phyloP scores from a whole-genome alignment of 2,113 vertebrate species.

The Sphaerodactylus townsendi region DNA sequence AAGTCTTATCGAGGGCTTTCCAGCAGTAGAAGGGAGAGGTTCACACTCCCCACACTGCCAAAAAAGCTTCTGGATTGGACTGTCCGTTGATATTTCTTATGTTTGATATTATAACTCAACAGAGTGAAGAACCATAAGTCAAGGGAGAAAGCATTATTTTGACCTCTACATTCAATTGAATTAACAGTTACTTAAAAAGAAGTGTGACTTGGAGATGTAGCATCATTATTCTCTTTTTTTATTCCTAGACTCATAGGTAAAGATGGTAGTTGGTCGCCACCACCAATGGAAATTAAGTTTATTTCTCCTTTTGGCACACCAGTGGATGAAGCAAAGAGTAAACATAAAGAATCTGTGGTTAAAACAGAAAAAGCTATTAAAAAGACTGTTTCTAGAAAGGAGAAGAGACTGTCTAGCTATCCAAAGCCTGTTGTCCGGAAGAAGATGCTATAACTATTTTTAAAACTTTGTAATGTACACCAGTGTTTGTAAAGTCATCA shows the following conservation, averaged over 20 bases:
- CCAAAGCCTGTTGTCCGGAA: slow-evolving; percentile 88
- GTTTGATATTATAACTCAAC: no score
- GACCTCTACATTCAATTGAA: no score
- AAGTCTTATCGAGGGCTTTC: no score
- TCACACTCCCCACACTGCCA: no score
- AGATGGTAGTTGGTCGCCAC: slow-evolving; percentile 71
- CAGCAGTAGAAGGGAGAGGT: no score
- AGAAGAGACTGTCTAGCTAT: slow-evolving; percentile 81
- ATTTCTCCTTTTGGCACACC: slow-evolving; percentile 89
- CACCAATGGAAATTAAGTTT: slow-evolving; percentile 79
- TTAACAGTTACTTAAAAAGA: background rate
- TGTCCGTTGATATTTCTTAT: no score
- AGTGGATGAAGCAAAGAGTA: slow-evolving; percentile 54
- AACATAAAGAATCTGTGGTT: slow-evolving; percentile 61
- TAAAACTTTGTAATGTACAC: slow-evolving; percentile 75
- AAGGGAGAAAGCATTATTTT: no score
- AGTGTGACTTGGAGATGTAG: background rate
- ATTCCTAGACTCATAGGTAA: slow-evolving; percentile 71
- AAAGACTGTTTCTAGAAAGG: slow-evolving; percentile 78
- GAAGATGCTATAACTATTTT: slow-evolving; percentile 86
- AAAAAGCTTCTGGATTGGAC: no score
- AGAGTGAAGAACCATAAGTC: no score
- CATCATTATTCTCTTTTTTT: background rate
- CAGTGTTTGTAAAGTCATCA: slow-evolving; percentile 77
- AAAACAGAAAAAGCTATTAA: slow-evolving; percentile 67